Percentiles rank a stretch among this genome's conserved stretches.
phyloP scores from a whole-genome alignment of 1,140 invertebrate species.

The Drosophila fuyamai region DNA sequence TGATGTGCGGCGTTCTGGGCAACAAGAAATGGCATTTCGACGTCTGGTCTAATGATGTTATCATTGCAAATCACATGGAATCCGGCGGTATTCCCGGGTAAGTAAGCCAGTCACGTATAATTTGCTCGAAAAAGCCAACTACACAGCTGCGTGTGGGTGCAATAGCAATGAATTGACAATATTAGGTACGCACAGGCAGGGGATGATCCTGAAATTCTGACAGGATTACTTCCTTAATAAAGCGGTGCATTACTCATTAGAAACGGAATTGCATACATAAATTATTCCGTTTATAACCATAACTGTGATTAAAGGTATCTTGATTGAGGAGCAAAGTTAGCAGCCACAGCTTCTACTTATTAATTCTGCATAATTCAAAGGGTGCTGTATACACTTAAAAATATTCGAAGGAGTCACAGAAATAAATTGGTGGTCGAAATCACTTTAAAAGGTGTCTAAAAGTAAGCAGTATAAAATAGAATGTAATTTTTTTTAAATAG shows the following conservation, averaged over 20 bases:
- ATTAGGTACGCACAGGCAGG: background rate
- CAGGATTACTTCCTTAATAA: slow-evolving; percentile 15
- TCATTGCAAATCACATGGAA: slow-evolving; percentile 98
- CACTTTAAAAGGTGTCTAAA: no score
- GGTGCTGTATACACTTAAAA: no score
- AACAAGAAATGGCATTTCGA: slow-evolving; percentile 99
- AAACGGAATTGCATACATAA: slow-evolving; percentile 11
- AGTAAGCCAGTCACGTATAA: slow-evolving; percentile 68
- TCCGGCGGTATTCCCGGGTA: slow-evolving; percentile 97
- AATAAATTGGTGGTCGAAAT: background rate
- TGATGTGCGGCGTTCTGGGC: slow-evolving; percentile 96
- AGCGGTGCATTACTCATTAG: slow-evolving; percentile 5
- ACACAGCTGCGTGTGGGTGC: slow-evolving; percentile 16
- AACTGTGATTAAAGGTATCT: background rate
- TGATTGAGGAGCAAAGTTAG: slow-evolving; percentile 1
- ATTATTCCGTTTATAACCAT: slow-evolving; percentile 7
- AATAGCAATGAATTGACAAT: slow-evolving; percentile 40
- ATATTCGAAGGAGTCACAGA: no score
- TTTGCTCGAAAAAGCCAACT: background rate
- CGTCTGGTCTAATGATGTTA: slow-evolving; percentile 99
- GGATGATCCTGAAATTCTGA: slow-evolving; percentile 1
- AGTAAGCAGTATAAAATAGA: no score
- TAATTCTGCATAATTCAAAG: background rate
- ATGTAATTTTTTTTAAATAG: no score
- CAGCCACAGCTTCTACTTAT: background rate